Base-by-base conservation (phyloP, 2,113 vertebrate genomes). In the Cinclus cinclus region DNA sequence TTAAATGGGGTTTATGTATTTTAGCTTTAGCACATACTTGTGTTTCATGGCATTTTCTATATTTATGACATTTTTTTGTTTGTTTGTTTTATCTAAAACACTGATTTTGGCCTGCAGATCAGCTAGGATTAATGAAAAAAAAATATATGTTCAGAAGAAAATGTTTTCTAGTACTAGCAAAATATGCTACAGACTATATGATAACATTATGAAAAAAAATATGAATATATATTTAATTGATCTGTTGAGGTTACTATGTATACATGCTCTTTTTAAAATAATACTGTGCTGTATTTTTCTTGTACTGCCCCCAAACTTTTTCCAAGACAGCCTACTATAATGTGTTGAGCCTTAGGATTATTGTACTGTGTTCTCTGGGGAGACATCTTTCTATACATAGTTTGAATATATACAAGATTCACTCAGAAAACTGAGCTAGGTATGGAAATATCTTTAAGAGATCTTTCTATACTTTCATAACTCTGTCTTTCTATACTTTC, bases 51-150 rank as follows among this genome's bases (percentile, higher is more conserved):
- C 19, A 62, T 88, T 94, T 93, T 92, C 63, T 93, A 12, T 73
- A 83, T 83, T 93, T 87, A 73, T 88, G 53, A 73, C 7, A 3
- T 35, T 28, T 65, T 64, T 89, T 93, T 94, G 35, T 37, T 37
- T 37, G 35, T 89, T 87, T 95, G 44, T 94, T 94, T 88, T 37
- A 58, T 77, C 23, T 93, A 58, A 93, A 96, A 83, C 49, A 77
- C 67, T 69, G 62, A 62, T 65, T 83, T 76, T 85, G 88, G 44
- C n/a, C 46, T 62, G 23, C 44, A 90, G 25, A 27, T 96, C 37
- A 76, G n/a, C 41, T 85, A 19, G 83, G 87, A 94, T 65, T 93
- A 49, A 69, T 23, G 8, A 88, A 71, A 78, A 75, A 95, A 82
- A 58, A 18, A 63, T 25, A 50, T 85, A 41, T 76, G 94, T 92